Base-by-base conservation (phyloP, 2,888 invertebrate species). In the Idaea dimidiata region DNA sequence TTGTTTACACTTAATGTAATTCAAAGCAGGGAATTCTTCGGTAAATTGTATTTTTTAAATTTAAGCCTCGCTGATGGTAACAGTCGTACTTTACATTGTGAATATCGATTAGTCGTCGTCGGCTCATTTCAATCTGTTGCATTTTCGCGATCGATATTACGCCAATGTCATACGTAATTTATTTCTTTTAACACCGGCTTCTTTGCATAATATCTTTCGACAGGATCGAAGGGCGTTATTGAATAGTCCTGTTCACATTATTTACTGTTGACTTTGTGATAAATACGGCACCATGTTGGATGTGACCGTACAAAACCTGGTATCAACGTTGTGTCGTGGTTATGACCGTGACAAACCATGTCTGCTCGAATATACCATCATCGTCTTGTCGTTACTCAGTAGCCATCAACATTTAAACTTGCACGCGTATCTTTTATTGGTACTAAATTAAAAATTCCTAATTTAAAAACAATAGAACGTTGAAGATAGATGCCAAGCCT, bases 1-100 rank as follows among this genome's bases (percentile, higher is more conserved):
- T 91, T 91, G 90, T 91, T 91, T 90, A 91, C 91, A 89, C 89
- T 89, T 91, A 91, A 91, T 91, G 88, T 89, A 89, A 92, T 91
- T 92, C 91, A 88, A 90, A 87, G 89, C 91, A 91, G 88, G 90
- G 89, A 90, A 90, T 90, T 90, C 90, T 83, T 88, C 77, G 78
- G 87, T 88, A 89, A 88, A 86, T 88, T 86, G 86, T 89, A 88
- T 90, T 91, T 91, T 90, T 89, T 90, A 90, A 88, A 88, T 83
- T 84, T 80, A 84, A 86, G 79, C 67, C 79, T 71, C 18, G 77
- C 75, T 43, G 78, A 76, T 83, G 77, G 77, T 80, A 83, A 79
- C 80, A 72, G 71, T 71, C 74, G 78, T 74, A 70, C 74, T 72
- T 80, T 80, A 79, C 88, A 83, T 78, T 80, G 81, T 88, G 89